These are phyloP conservation scores for Drosophila obscura DNA, from an alignment of 1,140 invertebrate genomes.

Conservation along the genomic window DNA sequence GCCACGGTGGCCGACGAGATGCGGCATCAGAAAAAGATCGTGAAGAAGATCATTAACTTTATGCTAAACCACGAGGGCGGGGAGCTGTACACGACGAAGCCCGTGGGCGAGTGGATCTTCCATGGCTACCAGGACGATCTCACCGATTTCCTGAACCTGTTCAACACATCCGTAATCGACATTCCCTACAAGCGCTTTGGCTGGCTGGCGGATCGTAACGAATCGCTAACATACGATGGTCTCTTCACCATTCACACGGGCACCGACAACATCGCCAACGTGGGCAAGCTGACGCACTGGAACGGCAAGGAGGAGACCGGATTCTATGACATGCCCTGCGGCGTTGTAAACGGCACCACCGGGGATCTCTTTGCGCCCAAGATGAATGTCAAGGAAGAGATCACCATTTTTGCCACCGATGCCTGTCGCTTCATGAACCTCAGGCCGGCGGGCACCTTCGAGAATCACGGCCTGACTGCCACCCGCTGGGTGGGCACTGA, in stretches of 20 bases:
- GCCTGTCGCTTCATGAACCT: slow-evolving; percentile 87
- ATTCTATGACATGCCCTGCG: slow-evolving; percentile 87
- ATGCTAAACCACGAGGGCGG: slow-evolving; percentile 85
- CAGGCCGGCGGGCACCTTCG: slow-evolving; percentile 54
- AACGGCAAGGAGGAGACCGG: slow-evolving; percentile 86
- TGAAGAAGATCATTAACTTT: slow-evolving; percentile 85
- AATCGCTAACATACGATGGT: slow-evolving; percentile 89
- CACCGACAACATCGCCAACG: slow-evolving; percentile 85
- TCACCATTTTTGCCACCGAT: slow-evolving; percentile 89
- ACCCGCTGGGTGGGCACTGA: slow-evolving; percentile 86
- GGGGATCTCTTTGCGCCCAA: slow-evolving; percentile 91
- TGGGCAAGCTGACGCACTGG: slow-evolving; percentile 89
- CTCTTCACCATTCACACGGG: slow-evolving; percentile 90
- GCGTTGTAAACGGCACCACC: slow-evolving; percentile 87
- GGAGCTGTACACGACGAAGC: slow-evolving; percentile 86
- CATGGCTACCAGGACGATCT: slow-evolving; percentile 90
- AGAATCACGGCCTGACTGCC: slow-evolving; percentile 85
- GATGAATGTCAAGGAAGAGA: slow-evolving; percentile 84
- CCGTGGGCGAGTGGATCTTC: slow-evolving; percentile 88
- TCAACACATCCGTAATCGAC: slow-evolving; percentile 85
- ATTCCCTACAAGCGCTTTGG: slow-evolving; percentile 90
- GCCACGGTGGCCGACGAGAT: slow-evolving; percentile 87
- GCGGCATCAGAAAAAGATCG: slow-evolving; percentile 82
- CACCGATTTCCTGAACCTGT: slow-evolving; percentile 85
- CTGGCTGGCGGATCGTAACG: slow-evolving; percentile 92